A percentile compares a stretch with the other conserved stretches of the same genome.
Evolutionary conservation across 1,140 invertebrate genomes (phyloP).

Genomic region (Drusus annulatus): DNA sequence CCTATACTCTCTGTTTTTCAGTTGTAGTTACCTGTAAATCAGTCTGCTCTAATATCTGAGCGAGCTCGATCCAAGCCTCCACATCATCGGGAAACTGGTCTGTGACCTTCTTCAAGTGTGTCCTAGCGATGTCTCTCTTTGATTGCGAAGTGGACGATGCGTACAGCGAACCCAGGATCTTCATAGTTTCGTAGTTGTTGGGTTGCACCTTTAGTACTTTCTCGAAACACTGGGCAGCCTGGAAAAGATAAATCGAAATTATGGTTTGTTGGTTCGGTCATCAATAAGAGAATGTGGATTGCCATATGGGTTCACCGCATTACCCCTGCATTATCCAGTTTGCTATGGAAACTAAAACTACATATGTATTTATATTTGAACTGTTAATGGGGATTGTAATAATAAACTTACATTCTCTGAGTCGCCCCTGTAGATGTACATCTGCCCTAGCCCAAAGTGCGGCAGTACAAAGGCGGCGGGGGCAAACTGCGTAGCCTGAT

Average conservation of each 20-base stretch:
- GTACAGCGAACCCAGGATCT: constrained; percentile 97
- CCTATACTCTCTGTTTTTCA: neutral
- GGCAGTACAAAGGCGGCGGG: constrained; percentile 95
- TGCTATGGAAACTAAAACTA: neutral
- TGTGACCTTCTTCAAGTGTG: constrained; percentile 93
- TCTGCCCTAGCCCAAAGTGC: constrained; percentile 98
- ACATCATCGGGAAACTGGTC: constrained; percentile 98
- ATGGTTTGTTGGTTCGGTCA: too few relatives aligned
- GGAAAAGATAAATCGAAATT: neutral
- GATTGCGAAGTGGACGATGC: constrained; percentile 91
- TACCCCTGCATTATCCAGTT: neutral
- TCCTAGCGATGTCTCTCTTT: constrained; percentile 93
- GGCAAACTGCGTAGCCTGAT: constrained; percentile 98
- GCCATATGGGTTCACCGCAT: too few relatives aligned
- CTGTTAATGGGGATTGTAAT: too few relatives aligned
- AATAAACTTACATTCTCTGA: constrained; percentile 89
- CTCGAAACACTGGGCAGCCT: constrained; percentile 98
- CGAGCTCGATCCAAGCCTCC: constrained; percentile 99
- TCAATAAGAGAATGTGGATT: too few relatives aligned
- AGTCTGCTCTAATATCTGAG: constrained; percentile 97
- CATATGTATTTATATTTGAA: too few relatives aligned
- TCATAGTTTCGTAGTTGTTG: constrained; percentile 99
- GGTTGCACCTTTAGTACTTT: constrained; percentile 98
- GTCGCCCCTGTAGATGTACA: constrained; percentile 98
- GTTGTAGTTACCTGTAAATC: constrained; percentile 86